A percentile compares a stretch with the other conserved stretches of the same genome.
phyloP scores from a whole-genome alignment of 2,113 vertebrate species.

The Numida meleagris region DNA sequence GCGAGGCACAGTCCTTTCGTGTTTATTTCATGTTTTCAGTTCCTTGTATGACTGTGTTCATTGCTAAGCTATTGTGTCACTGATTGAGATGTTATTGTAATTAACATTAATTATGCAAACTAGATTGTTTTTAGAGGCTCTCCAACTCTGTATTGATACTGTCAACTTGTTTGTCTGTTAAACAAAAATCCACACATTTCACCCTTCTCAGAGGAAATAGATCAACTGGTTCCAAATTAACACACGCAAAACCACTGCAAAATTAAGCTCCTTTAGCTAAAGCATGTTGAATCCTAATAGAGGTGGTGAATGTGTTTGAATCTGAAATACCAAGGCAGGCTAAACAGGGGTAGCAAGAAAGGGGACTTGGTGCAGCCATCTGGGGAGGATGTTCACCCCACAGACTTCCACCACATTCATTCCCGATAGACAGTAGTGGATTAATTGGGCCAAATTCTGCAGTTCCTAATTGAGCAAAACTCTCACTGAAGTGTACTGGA shows the following conservation, averaged over 20 bases:
- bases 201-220: neutral
- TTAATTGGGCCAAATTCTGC: constrained; percentile 18
- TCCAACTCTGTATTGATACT: constrained; percentile 47
- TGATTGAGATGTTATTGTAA: constrained; percentile 66
- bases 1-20: constrained; percentile 8
- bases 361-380: neutral
- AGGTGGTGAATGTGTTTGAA: neutral
- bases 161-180: constrained; percentile 59
- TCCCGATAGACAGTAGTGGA: neutral
- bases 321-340: constrained; percentile 10
- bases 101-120: constrained; percentile 70
- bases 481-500: neutral
- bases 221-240: neutral
- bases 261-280: neutral
- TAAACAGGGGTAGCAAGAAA: neutral
- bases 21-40: constrained; percentile 60
- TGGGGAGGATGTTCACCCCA: neutral
- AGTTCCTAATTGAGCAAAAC: neutral
- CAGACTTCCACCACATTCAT: neutral
- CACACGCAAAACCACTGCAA: neutral
- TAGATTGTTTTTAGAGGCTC: constrained; percentile 64
- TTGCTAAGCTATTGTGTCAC: constrained; percentile 65
- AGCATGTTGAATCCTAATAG: neutral
- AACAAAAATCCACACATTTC: constrained; percentile 30
- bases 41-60: constrained; percentile 63